These are phyloP conservation scores for Drosophila pegasa DNA, from an alignment of 2,888 invertebrate species.

Conservation along the genomic window DNA sequence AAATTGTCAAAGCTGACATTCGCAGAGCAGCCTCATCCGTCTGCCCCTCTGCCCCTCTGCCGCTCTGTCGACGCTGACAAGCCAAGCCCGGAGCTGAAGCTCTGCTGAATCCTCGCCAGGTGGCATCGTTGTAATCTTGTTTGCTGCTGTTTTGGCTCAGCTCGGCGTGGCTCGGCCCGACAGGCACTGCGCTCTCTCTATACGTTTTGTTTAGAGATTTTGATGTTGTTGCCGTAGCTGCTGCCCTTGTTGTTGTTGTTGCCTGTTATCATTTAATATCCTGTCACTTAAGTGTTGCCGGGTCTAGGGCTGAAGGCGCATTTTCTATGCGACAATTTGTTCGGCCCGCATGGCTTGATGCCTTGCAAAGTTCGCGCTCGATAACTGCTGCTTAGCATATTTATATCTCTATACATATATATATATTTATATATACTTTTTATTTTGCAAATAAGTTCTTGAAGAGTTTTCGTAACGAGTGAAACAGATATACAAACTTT, in stretches of 20 bases:
- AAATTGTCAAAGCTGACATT: slow-evolving; percentile 68
- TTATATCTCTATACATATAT: slow-evolving; percentile 6
- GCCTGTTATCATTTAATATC: slow-evolving; percentile 78
- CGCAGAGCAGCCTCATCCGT: background rate
- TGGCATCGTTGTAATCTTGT: slow-evolving; percentile 36
- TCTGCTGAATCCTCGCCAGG: slow-evolving; percentile 20
- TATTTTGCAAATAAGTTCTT: slow-evolving; percentile 9
- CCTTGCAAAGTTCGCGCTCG: slow-evolving; percentile 10
- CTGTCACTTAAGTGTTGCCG: slow-evolving; percentile 67
- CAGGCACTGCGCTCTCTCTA: slow-evolving; percentile 19
- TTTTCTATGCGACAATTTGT: slow-evolving; percentile 26
- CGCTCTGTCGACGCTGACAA: background rate
- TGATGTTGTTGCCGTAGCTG: slow-evolving; percentile 21
- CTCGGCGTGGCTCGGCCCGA: slow-evolving; percentile 2
- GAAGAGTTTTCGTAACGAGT: slow-evolving; percentile 2
- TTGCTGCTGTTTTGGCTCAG: slow-evolving; percentile 28
- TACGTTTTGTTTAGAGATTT: slow-evolving; percentile 19
- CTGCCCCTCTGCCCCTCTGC: no score
- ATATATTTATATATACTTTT: background rate
- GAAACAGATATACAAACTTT: background rate
- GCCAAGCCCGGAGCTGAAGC: background rate
- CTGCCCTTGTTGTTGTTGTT: slow-evolving; percentile 20
- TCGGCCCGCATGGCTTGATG: slow-evolving; percentile 31
- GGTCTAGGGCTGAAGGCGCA: slow-evolving; percentile 12
- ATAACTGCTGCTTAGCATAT: slow-evolving; percentile 28